Evolutionary conservation across 2,797 vertebrate genomes (phyloP), one percentile per base, ranked within the genome.

Genomic region (Loris lydekkerianus): DNA sequence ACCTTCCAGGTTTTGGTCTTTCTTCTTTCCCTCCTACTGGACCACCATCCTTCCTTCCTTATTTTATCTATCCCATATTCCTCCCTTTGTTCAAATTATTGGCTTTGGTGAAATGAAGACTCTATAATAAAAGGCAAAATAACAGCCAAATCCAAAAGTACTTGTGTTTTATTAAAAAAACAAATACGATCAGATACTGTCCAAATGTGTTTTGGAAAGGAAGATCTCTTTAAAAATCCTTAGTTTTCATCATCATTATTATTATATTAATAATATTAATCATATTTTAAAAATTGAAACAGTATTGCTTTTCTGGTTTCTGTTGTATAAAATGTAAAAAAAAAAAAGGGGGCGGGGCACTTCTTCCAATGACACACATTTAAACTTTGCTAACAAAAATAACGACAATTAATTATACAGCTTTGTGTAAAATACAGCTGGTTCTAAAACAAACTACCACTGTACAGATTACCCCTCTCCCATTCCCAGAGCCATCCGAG

Each of bases 201-300:
- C 97, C 98, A 97, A 97, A 96, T 98, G 97, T 97, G 96, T 98
- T 98, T 98, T 90, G 31, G 29, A 98, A 98, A 98, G 97, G 97
- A 97, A 95, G 60, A 91, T 97, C 94, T 98, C 95, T 98, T 97
- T 85, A 95, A 96, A 98, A 98, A 97, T 70, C 31, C 31, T 85
- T 98, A 98, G 97, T 97, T 98, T 98, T 97, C 3, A 97, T 97
- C 97, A 97, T 97, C 97, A 95, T 97, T 91, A 89, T 98, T 86
- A 98, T 98, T 98, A 98, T 98, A 98, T 98, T 98, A 98, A 98
- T 98, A 98, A 98, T 98, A 98, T 98, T 98, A 98, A 98, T 98
- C 91, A 97, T 97, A 96, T 95, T 89, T 89, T 98, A 97, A 94
- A 94, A 75, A 94, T 98, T 84, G 84, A 97, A 97, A 98, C 70